Evolutionary conservation across 1,140 invertebrate species (phyloP).

Genomic region (Acromyrmex echinatior): DNA sequence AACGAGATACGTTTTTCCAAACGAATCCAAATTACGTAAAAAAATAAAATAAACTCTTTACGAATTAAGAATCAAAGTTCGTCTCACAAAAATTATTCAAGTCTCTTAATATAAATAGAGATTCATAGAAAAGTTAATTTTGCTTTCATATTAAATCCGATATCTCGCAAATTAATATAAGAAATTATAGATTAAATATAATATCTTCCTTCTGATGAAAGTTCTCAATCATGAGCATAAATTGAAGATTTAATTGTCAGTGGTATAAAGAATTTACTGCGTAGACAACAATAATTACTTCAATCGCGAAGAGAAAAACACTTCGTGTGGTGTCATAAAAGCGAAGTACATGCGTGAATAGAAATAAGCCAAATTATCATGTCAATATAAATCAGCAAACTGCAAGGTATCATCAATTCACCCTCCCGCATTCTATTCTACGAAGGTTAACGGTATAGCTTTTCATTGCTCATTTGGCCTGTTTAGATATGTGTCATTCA

Average conservation of each 20-base stretch:
- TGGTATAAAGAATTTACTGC: background rate
- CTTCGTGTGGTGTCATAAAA: background rate
- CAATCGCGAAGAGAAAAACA: background rate
- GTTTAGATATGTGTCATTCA: background rate
- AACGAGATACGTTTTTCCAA: background rate
- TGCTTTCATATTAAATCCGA: background rate
- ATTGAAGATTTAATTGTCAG: background rate
- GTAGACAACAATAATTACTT: constrained; percentile 11
- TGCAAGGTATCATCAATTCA: background rate
- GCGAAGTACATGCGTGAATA: background rate
- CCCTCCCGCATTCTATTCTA: background rate
- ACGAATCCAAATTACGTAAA: background rate
- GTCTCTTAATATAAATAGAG: background rate
- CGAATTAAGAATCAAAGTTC: background rate
- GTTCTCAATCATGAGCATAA: background rate
- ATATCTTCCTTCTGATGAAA: background rate
- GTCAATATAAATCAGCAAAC: constrained; percentile 14
- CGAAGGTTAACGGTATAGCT: constrained; percentile 7
- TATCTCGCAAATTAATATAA: background rate
- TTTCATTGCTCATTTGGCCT: background rate
- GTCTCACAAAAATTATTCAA: constrained; percentile 7
- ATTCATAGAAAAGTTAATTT: background rate
- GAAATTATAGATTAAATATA: constrained; percentile 10
- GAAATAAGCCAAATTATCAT: background rate
- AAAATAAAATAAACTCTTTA: background rate